These are phyloP conservation scores for Drosophila gunungcola DNA, from an alignment of 1,140 invertebrate species.

Conservation along the genomic window DNA sequence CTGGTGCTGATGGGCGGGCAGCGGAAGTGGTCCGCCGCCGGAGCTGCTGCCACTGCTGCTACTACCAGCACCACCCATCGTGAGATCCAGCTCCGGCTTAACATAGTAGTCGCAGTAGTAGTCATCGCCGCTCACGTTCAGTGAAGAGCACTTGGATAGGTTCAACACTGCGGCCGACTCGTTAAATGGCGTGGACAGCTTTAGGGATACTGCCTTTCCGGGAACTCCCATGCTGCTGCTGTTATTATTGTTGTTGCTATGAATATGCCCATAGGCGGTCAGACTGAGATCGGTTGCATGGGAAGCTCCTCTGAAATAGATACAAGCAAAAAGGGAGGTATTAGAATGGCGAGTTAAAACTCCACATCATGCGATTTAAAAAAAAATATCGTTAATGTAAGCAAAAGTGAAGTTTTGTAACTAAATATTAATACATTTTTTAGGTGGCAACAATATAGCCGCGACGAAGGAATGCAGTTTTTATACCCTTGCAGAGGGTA, in stretches of 20 bases:
- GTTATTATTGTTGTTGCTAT: constrained; percentile 65
- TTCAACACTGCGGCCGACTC: constrained; percentile 70
- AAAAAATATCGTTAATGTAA: no score
- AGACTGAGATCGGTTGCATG: constrained; percentile 75
- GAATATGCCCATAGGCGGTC: constrained; percentile 61
- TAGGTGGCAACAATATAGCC: no score
- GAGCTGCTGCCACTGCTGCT: constrained; percentile 36
- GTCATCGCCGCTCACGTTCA: constrained; percentile 66
- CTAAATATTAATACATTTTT: no score
- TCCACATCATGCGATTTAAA: no score
- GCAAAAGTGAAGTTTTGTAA: no score
- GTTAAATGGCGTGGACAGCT: constrained; percentile 64
- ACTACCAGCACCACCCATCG: constrained; percentile 41
- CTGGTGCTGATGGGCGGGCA: constrained; percentile 73
- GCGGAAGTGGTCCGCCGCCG: constrained; percentile 31
- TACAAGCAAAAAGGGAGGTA: not conserved
- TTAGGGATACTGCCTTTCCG: constrained; percentile 51
- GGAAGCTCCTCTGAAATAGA: constrained; percentile 64
- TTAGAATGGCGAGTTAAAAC: no score
- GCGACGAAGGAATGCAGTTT: no score
- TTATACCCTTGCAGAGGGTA: no score
- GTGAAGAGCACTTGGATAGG: constrained; percentile 70
- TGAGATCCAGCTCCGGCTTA: constrained; percentile 76
- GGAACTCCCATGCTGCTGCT: constrained; percentile 40
- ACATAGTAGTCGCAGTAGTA: constrained; percentile 73